Evolutionary conservation across 2,113 vertebrate species (phyloP).

Genomic region (Phainopepla nitens): DNA sequence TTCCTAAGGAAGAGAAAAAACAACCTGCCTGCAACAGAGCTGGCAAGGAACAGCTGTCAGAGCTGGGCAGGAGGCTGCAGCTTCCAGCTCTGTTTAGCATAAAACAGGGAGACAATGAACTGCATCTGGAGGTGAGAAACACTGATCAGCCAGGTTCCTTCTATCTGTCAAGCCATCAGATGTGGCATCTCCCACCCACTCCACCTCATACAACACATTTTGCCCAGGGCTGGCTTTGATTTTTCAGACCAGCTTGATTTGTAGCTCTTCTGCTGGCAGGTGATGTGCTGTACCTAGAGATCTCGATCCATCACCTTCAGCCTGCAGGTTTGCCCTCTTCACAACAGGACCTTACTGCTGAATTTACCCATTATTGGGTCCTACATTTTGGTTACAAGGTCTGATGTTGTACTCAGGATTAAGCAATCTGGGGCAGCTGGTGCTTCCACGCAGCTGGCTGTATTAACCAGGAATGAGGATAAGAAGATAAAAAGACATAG

Average conservation of each 20-base stretch:
- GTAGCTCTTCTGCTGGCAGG: neutral
- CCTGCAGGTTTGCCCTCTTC: neutral
- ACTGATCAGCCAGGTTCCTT: neutral
- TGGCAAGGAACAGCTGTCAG: neutral
- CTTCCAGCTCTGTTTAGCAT: neutral
- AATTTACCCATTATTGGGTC: accelerated
- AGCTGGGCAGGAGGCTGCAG: neutral
- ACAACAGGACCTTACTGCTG: neutral
- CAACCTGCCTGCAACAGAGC: neutral
- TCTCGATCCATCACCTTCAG: neutral
- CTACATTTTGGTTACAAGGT: neutral
- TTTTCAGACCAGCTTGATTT: neutral
- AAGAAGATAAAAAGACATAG: neutral
- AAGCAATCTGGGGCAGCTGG: neutral
- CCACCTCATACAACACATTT: neutral
- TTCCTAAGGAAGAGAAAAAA: neutral
- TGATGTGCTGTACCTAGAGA: neutral
- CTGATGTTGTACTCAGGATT: neutral
- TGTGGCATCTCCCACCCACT: neutral
- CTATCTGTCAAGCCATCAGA: neutral
- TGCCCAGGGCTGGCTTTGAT: neutral
- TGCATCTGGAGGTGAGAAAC: neutral
- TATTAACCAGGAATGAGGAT: neutral
- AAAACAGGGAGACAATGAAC: neutral
- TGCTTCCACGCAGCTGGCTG: neutral